These are phyloP conservation scores for Nephotettix cincticeps DNA, from an alignment of 1,140 invertebrate species.

Conservation along the genomic window DNA sequence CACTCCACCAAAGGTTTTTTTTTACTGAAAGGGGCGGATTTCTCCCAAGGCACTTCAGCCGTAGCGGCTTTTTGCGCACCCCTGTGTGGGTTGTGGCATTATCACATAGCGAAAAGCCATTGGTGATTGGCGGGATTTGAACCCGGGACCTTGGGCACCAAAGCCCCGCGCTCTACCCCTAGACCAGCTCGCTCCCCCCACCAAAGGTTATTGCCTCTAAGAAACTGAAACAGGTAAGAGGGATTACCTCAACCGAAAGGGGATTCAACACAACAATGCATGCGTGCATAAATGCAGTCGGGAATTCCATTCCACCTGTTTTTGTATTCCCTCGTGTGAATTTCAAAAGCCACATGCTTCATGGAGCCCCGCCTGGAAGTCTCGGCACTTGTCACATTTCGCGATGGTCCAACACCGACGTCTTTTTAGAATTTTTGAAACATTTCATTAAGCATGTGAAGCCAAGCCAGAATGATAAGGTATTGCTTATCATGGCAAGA, in stretches of 20 bases:
- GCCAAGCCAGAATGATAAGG: constrained; percentile 26
- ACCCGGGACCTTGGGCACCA: no score
- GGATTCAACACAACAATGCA: constrained; percentile 44
- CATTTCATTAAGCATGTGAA: constrained; percentile 6
- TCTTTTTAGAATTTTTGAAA: constrained; percentile 34
- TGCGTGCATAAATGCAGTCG: constrained; percentile 43
- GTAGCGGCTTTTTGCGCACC: no score
- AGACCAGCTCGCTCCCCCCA: no score
- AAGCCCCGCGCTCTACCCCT: no score
- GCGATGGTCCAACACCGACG: constrained; percentile 36
- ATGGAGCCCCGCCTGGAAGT: no score
- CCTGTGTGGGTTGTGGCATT: no score
- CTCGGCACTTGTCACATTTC: no score
- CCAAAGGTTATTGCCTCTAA: constrained; percentile 47
- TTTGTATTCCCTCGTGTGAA: constrained; percentile 45
- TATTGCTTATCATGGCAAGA: constrained; percentile 32
- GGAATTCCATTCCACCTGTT: constrained; percentile 42
- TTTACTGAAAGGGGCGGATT: no score
- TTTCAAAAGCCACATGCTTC: constrained; percentile 42
- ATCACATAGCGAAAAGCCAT: no score
- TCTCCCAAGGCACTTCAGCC: no score
- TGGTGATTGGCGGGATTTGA: no score
- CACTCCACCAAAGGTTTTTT: no score
- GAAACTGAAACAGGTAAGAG: constrained; percentile 44
- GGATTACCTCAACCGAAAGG: constrained; percentile 46